These are phyloP conservation scores for Anas georgica DNA, from an alignment of 2,797 vertebrate genomes.

Conservation along the genomic window DNA sequence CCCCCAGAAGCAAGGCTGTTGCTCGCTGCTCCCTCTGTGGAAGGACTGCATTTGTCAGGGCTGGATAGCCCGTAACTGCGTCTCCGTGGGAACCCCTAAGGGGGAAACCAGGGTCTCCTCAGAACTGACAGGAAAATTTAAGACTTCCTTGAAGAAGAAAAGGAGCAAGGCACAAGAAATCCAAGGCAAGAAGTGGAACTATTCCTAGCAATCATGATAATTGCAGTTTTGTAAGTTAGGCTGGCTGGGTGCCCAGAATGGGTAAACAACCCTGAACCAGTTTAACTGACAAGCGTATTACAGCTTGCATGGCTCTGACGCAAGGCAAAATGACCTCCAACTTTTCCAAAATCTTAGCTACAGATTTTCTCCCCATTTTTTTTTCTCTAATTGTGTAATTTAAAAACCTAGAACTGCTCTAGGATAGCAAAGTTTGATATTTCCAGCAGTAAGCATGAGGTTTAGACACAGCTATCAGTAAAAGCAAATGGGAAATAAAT, in stretches of 20 bases:
- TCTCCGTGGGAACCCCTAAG: conserved; percentile 6
- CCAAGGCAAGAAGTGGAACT: neutral
- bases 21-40: neutral
- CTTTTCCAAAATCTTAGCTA: neutral
- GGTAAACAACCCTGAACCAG: conserved; percentile 16
- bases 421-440: neutral
- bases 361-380: neutral
- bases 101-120: conserved; percentile 10
- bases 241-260: conserved; percentile 58
- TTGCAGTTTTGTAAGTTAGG: conserved; percentile 33
- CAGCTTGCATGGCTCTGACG: neutral
- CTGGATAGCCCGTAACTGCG: accelerated
- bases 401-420: neutral
- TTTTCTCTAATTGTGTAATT: neutral
- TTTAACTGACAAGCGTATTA: conserved; percentile 12
- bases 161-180: conserved; percentile 43
- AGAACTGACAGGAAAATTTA: conserved; percentile 52
- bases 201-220: conserved; percentile 42
- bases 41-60: neutral
- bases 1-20: accelerated
- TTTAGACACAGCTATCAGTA: neutral
- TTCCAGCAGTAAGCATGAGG: neutral
- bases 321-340: neutral
- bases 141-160: conserved; percentile 50
- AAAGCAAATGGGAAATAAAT: neutral